Conservation (phyloP, 92 coral and sea anemone genomes). For the Pocillopora grandis region DNA sequence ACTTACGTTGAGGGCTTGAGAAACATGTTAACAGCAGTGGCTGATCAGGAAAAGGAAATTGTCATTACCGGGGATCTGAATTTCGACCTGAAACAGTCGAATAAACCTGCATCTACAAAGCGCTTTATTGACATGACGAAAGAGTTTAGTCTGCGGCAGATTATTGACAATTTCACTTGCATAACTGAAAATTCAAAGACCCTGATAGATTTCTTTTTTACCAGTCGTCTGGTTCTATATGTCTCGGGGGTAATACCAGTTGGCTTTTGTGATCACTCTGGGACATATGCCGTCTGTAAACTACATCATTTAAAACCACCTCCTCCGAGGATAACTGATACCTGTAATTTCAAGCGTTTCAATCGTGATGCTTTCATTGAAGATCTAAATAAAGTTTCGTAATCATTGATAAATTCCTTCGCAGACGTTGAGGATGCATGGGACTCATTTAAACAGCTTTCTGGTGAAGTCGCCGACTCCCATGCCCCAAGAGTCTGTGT, state of each 20-base stretch:
- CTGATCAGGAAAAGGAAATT: slow-evolving; percentile 4
- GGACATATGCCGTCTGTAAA: slow-evolving; percentile 45
- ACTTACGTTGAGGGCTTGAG: slow-evolving; percentile 30
- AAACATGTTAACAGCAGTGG: slow-evolving; percentile 11
- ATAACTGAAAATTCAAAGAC: slow-evolving; percentile 37
- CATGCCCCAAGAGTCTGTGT: too few species aligned
- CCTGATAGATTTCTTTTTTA: slow-evolving; percentile 21
- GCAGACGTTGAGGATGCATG: too few species aligned
- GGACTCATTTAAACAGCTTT: too few species aligned
- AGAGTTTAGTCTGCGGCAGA: slow-evolving; percentile 34
- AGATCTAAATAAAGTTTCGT: slow-evolving; percentile 53
- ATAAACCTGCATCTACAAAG: slow-evolving; percentile 31
- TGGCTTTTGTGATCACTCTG: slow-evolving; percentile 53
- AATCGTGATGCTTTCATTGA: slow-evolving; percentile 34
- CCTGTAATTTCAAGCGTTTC: slow-evolving; percentile 55
- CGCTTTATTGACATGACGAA: slow-evolving; percentile 28
- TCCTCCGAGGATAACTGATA: slow-evolving; percentile 34
- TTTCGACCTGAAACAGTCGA: slow-evolving; percentile 41
- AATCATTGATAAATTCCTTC: slow-evolving; percentile 21
- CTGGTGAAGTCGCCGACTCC: too few species aligned
- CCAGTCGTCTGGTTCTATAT: slow-evolving; percentile 17
- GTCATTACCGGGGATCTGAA: slow-evolving; percentile 26
- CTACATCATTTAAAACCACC: slow-evolving; percentile 51
- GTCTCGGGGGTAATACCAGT: slow-evolving; percentile 38
- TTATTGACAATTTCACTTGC: slow-evolving; percentile 23